phyloP scores from a whole-genome alignment of 2,113 vertebrate genomes.

The Ciconia maguari region DNA sequence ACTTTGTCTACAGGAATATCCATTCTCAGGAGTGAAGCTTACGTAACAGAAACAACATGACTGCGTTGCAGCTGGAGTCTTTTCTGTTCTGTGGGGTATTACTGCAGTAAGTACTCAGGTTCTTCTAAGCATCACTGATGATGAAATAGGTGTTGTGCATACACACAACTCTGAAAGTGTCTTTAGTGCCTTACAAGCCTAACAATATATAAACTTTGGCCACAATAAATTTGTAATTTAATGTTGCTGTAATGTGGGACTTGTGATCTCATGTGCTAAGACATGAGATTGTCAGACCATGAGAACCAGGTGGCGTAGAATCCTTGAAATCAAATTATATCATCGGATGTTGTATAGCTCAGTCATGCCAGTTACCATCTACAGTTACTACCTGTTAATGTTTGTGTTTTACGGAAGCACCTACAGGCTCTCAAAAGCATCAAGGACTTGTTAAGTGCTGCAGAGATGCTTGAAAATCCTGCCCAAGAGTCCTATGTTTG shows the following conservation, averaged over 20 bases:
- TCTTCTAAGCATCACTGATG: background rate
- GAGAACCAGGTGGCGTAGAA: background rate
- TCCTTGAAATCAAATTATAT: background rate
- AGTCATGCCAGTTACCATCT: background rate
- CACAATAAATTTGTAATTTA: background rate
- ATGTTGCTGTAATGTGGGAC: rapidly evolving
- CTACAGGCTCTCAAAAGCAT: background rate
- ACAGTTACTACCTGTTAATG: background rate
- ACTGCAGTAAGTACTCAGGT: background rate
- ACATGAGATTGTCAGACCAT: background rate
- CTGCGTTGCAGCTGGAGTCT: background rate
- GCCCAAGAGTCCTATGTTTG: background rate
- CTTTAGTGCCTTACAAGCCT: background rate
- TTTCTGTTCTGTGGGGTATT: background rate
- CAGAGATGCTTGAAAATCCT: background rate
- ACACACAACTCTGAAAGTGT: background rate
- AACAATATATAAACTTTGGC: background rate
- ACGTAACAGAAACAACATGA: rapidly evolving
- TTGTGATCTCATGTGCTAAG: background rate
- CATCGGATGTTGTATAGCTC: background rate
- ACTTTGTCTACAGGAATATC: background rate
- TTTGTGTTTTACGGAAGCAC: background rate
- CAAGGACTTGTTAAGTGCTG: background rate
- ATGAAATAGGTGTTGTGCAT: background rate
- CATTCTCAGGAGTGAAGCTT: background rate